Evolutionary conservation across 1,140 invertebrate genomes (phyloP), one percentile per base, ranked within the genome.

Genomic region (Drosophila ambigua): DNA sequence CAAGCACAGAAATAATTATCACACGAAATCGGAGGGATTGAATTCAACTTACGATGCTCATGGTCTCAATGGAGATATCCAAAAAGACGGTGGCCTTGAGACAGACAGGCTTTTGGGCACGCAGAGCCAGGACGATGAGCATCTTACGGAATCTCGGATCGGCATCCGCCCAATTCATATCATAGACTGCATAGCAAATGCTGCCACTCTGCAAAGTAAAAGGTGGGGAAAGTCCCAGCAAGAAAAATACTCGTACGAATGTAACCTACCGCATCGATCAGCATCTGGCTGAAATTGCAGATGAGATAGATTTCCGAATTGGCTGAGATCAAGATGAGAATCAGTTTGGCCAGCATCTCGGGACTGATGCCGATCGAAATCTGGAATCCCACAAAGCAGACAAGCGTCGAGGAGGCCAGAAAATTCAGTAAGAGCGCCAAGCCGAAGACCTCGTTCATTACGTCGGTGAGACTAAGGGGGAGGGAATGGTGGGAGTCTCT

Each of bases 371-470:
- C 80, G 11, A 88, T 55, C 13, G 87, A 74, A 59, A 91, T 76
- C 24, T 76, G 80, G 53, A 91, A 90, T 6, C 89, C 83, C 44
- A 85, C 58, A 24, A 91, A 88, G n/a, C 89, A 91, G 7, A 88
- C 77, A 1, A 88, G 13, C 24, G 79, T 20, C 2, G 83, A 82
- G 0, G 87, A 82, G 8, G 78, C 45, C 5, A 71, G 50, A 35
- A 91, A 84, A 43, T 90, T 91, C 0, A 88, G 7, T 0, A 91
- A 54, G 0, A 91, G 41, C 0, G 89, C 63, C 7, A 84, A 41
- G 2, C 88, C 88, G 58, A 90, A 91, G 0, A 91, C 71, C 2
- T 72, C 44, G 55, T 91, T 90, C 6, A 88, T 76, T 0, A 72
- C 69, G 2, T 90, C 73, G 0, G 80, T 81, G 7, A 88, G 54